Conservation (phyloP, 2,797 vertebrate genomes). For the Rhinichthys osculus region DNA sequence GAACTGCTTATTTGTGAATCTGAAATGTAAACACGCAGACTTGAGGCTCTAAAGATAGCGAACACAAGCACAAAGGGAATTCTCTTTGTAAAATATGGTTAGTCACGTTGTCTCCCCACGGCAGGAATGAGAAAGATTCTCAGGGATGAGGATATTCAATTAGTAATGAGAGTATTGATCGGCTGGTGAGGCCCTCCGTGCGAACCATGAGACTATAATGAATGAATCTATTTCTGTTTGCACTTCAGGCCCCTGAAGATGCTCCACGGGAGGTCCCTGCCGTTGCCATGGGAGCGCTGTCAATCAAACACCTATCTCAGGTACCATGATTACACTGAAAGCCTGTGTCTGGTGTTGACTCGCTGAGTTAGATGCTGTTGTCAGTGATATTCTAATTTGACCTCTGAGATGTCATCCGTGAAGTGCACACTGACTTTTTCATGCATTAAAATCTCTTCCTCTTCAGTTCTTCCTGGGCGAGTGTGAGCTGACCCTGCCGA, state of each 20-base stretch:
- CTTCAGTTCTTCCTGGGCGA: constrained; percentile 80
- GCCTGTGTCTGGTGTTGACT: background rate
- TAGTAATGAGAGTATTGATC: constrained; percentile 78
- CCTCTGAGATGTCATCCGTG: constrained; percentile 30
- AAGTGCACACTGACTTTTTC: constrained; percentile 36
- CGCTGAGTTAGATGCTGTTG: background rate
- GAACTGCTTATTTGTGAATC: constrained; percentile 4
- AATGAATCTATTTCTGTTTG: constrained; percentile 51
- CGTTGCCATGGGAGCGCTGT: constrained; percentile 67
- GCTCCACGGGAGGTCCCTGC: constrained; percentile 56
- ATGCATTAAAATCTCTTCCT: constrained; percentile 21
- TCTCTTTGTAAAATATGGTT: background rate
- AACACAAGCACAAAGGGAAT: constrained; percentile 44
- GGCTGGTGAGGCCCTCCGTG: constrained; percentile 58
- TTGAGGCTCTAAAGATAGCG: background rate
- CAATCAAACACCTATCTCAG: constrained; percentile 75
- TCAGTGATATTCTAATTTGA: constrained; percentile 34
- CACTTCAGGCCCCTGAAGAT: constrained; percentile 48
- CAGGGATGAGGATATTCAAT: constrained; percentile 70
- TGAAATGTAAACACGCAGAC: constrained; percentile 15
- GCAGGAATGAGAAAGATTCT: constrained; percentile 72
- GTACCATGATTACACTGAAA: constrained; percentile 62
- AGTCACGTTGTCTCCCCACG: constrained; percentile 62
- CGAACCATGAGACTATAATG: constrained; percentile 48
- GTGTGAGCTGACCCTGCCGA: constrained; percentile 68